phyloP scores from a whole-genome alignment of 1,140 invertebrate species.

The Saccostrea echinata region DNA sequence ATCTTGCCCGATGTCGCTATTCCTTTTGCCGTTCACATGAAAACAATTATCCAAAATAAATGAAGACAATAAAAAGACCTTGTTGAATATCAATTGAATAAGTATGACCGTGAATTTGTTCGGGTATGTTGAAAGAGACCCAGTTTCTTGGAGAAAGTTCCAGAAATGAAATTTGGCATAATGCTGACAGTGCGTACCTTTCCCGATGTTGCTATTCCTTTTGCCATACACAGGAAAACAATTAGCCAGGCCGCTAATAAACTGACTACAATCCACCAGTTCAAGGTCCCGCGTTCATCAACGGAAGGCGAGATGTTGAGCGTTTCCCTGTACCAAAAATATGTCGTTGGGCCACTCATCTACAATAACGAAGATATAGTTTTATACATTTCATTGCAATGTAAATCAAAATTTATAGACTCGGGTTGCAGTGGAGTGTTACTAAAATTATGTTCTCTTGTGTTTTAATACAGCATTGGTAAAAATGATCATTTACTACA shows the following conservation, averaged over 20 bases:
- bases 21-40: constrained; percentile 79
- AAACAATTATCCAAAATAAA: constrained; percentile 80
- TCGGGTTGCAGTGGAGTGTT: background rate
- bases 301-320: constrained; percentile 71
- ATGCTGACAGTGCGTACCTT: constrained; percentile 72
- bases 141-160: background rate
- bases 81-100: too few relatives aligned
- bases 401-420: too few relatives aligned
- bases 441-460: too few relatives aligned
- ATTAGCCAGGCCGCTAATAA: constrained; percentile 79
- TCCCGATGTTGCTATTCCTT: constrained; percentile 81
- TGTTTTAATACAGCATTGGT: too few relatives aligned
- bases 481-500: too few relatives aligned
- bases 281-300: constrained; percentile 75
- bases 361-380: constrained; percentile 38
- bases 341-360: constrained; percentile 61
- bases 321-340: constrained; percentile 61
- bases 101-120: too few relatives aligned
- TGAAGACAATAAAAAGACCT: too few relatives aligned
- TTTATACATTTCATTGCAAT: too few relatives aligned
- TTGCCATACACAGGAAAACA: constrained; percentile 78
- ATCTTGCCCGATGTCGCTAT: constrained; percentile 81
- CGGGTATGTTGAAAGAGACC: background rate
- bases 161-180: background rate
- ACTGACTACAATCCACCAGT: constrained; percentile 76